A percentile compares a stretch with the other conserved stretches of the same genome.
Conservation (phyloP, 2,113 vertebrate genomes). For the Gymnarchus niloticus region DNA sequence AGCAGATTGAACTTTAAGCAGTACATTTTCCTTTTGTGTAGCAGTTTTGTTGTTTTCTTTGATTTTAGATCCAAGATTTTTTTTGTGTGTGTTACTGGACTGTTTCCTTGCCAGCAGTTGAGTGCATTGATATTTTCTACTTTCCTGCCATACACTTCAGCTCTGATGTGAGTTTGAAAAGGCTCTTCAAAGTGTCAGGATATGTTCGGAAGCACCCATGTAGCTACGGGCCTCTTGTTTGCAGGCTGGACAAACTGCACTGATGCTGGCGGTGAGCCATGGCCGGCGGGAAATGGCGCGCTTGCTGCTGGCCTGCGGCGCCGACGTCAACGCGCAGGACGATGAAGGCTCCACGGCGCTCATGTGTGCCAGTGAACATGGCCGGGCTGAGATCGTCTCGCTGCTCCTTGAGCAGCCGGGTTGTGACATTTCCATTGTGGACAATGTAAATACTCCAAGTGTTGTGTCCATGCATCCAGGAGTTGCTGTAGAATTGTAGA, state of each 20-base stretch:
- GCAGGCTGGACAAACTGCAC: conserved; percentile 85
- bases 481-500: neutral
- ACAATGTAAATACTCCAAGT: conserved; percentile 68
- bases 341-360: conserved; percentile 90
- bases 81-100: too few species aligned
- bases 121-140: neutral
- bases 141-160: too few species aligned
- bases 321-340: conserved; percentile 79
- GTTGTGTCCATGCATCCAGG: neutral
- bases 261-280: conserved; percentile 90
- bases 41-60: neutral
- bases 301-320: conserved; percentile 74
- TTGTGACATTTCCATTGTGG: conserved; percentile 75
- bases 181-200: neutral
- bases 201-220: conserved; percentile 21
- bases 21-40: neutral
- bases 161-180: neutral
- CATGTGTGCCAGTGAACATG: conserved; percentile 92
- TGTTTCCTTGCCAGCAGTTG: too few species aligned
- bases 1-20: neutral
- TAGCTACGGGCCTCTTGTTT: neutral
- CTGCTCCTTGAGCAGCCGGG: conserved; percentile 77
- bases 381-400: conserved; percentile 75
- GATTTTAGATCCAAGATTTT: neutral
- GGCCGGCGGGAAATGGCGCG: conserved; percentile 86